A percentile compares a stretch with the other conserved stretches of the same genome.
Evolutionary conservation across 1,140 invertebrate species (phyloP).

Genomic region (Oncopodura yosiiana): DNA sequence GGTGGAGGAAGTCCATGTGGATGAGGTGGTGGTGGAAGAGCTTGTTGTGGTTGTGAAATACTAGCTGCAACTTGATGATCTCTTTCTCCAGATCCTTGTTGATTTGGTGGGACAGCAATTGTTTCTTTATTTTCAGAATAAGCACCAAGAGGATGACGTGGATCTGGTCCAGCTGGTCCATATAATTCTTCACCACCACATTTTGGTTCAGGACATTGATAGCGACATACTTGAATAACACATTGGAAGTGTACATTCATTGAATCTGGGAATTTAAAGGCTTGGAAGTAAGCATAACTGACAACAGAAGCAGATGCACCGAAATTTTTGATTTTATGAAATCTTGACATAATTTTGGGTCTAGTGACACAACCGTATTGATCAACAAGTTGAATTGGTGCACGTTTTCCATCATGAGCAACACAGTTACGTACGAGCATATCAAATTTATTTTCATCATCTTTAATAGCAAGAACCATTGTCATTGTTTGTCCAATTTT

Average conservation of each 20-base stretch:
- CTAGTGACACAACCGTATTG: slow-evolving; percentile 81
- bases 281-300: slow-evolving; percentile 90
- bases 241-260: slow-evolving; percentile 97
- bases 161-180: slow-evolving; percentile 48
- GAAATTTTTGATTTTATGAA: slow-evolving; percentile 93
- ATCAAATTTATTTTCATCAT: slow-evolving; percentile 90
- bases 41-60: slow-evolving; percentile 37
- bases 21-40: slow-evolving; percentile 28
- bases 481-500: slow-evolving; percentile 95
- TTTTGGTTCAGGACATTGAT: slow-evolving; percentile 84
- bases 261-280: slow-evolving; percentile 92
- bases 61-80: slow-evolving; percentile 40
- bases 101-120: slow-evolving; percentile 63
- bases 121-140: slow-evolving; percentile 71
- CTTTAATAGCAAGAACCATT: slow-evolving; percentile 88
- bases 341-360: slow-evolving; percentile 84
- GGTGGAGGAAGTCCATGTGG: slow-evolving; percentile 13
- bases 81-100: slow-evolving; percentile 44
- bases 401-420: slow-evolving; percentile 83
- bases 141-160: slow-evolving; percentile 45
- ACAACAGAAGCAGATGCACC: slow-evolving; percentile 85
- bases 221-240: slow-evolving; percentile 86
- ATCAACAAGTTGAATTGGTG: slow-evolving; percentile 84
- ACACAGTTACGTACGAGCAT: slow-evolving; percentile 90
- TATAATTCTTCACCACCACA: slow-evolving; percentile 62